phyloP scores from a whole-genome alignment of 2,797 vertebrate genomes.

The Hippocampus kuda region DNA sequence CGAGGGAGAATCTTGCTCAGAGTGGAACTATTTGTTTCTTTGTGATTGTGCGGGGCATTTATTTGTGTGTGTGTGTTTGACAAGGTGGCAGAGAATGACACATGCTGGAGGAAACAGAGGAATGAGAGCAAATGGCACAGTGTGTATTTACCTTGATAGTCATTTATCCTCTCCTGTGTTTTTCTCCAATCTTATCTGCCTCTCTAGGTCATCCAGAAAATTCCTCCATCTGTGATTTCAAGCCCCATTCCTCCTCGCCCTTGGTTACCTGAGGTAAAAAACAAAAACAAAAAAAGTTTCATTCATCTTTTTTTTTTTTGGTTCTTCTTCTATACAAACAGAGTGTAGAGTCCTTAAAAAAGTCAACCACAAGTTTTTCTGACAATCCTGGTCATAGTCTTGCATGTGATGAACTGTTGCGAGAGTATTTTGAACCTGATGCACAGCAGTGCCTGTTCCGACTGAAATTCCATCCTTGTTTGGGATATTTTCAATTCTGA shows the following conservation, averaged over 20 bases:
- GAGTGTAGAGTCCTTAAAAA: neutral
- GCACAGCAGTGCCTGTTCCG: neutral
- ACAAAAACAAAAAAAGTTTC: slow-evolving; percentile 4
- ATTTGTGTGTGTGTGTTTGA: slow-evolving; percentile 16
- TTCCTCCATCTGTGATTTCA: slow-evolving; percentile 76
- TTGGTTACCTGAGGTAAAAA: slow-evolving; percentile 63
- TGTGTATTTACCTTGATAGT: slow-evolving; percentile 23
- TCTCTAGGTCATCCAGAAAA: slow-evolving; percentile 73
- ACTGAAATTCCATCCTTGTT: neutral
- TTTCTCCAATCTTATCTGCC: slow-evolving; percentile 49
- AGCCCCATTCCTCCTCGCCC: slow-evolving; percentile 45
- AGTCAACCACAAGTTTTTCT: neutral
- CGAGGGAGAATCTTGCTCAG: slow-evolving; percentile 42
- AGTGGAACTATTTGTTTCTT: slow-evolving; percentile 40
- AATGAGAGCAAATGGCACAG: slow-evolving; percentile 10
- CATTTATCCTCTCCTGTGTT: slow-evolving; percentile 27
- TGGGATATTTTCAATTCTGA: neutral
- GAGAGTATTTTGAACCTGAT: neutral
- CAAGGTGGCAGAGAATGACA: slow-evolving; percentile 15
- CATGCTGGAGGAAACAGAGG: slow-evolving; percentile 10
- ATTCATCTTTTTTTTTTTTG: neutral
- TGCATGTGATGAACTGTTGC: neutral
- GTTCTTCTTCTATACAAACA: neutral
- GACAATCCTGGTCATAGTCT: neutral
- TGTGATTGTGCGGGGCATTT: slow-evolving; percentile 35